Conservation (phyloP, 1,140 invertebrate genomes). For the Theocolax elegans region DNA sequence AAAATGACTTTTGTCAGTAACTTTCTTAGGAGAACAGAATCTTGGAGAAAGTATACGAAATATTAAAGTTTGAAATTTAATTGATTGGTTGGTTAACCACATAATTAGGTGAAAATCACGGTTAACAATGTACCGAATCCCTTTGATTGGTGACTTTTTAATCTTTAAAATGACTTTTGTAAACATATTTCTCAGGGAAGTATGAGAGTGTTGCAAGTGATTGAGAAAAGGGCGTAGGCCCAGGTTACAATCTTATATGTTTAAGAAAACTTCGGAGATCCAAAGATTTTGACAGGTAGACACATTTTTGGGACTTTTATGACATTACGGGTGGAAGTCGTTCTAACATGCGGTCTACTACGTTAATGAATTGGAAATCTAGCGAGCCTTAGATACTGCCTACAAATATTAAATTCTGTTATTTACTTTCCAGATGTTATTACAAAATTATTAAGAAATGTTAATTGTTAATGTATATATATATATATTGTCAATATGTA, state of each 20-base stretch:
- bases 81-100: too few relatives aligned
- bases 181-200: conserved; percentile 51
- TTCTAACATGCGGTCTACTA: too few relatives aligned
- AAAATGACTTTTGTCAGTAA: conserved; percentile 44
- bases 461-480: too few relatives aligned
- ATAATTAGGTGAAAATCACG: too few relatives aligned
- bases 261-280: background rate
- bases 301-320: background rate
- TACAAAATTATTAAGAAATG: too few relatives aligned
- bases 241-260: background rate
- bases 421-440: too few relatives aligned
- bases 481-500: too few relatives aligned
- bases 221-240: background rate
- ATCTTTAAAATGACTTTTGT: conserved; percentile 56
- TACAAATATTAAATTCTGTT: too few relatives aligned
- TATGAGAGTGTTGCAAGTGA: conserved; percentile 38
- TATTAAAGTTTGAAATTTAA: too few relatives aligned
- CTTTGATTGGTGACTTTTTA: conserved; percentile 45
- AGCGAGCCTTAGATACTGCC: too few relatives aligned
- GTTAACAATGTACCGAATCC: too few relatives aligned
- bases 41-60: conserved; percentile 6
- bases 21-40: conserved; percentile 38
- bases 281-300: background rate
- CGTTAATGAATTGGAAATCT: too few relatives aligned
- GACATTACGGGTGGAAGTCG: background rate